phyloP scores from a whole-genome alignment of 2,888 invertebrate species.

The Yponomeuta malinellus region DNA sequence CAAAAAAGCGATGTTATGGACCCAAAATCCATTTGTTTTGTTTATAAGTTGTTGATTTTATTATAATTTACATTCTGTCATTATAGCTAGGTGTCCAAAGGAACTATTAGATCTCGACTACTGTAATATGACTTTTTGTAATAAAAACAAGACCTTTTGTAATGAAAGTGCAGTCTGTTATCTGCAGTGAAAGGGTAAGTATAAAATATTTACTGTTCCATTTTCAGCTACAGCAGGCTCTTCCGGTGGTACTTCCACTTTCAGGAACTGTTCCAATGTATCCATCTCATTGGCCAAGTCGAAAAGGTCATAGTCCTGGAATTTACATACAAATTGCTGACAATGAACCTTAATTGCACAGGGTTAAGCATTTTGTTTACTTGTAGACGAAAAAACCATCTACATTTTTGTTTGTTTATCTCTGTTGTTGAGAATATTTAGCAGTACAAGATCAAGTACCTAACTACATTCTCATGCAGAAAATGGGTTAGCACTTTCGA shows the following conservation, averaged over 20 bases:
- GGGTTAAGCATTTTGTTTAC: neutral
- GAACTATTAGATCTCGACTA: no score
- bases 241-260: constrained; percentile 79
- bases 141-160: no score
- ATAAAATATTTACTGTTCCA: constrained; percentile 17
- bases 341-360: neutral
- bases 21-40: no score
- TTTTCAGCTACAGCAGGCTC: constrained; percentile 39
- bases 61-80: no score
- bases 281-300: constrained; percentile 94
- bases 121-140: no score
- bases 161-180: neutral
- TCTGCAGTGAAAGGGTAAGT: neutral
- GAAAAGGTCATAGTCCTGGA: constrained; percentile 94
- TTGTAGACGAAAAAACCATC: neutral
- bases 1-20: no score
- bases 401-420: neutral
- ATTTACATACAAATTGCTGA: constrained; percentile 19
- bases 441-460: neutral
- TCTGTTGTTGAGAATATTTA: neutral
- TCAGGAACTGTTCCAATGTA: constrained; percentile 90
- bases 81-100: no score
- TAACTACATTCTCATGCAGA: neutral
- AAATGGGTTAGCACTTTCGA: neutral
- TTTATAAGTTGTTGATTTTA: no score